Base-by-base conservation (phyloP, 2,113 vertebrate genomes). In the Cottus gobio region DNA sequence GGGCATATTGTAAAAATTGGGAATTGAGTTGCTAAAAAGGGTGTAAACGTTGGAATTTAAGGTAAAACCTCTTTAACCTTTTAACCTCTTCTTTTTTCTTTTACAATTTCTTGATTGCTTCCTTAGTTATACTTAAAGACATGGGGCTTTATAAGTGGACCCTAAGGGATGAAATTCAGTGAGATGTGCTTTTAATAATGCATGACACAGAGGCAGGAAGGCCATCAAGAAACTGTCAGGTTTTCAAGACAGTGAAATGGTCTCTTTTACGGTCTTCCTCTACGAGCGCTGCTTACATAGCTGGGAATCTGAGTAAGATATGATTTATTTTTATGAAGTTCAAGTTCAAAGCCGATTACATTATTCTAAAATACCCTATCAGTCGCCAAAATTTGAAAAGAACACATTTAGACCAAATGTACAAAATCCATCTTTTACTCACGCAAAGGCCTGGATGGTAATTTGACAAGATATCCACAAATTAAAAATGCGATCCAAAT, bases 171-270 rank as follows among this genome's bases (percentile, higher is more conserved):
- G 66, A 70, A 67, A 75, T 68, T 86, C 44, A 82, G 54, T 72
- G 69, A 85, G 65, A 85, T 75, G 68, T 72, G 82, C 57, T 81
- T 79, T 88, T 78, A 80, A 90, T 85, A 85, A 90, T 88, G 83
- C 76, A 87, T 80, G 44, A 81, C 68, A 64, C 30, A 34, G 34
- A 81, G 10, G 56, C 80, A 90, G 50, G 60, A 82, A 80, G 75
- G 73, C 74, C 44, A 77, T 87, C 78, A 85, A 85, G 69, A 26
- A 67, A 65, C 73, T 60, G 57, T 70, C 60, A 72, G 66, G 69
- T 78, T 85, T 86, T 80, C 67, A 77, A 65, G 50, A 87, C 78
- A 82, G 67, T 73, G 60, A 77, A 77, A 60, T 50, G 34, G 42
- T 80, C 24, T 52, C 44, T 18, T 66, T 85, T 70, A 1, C 18